Conservation (phyloP, 2,797 vertebrate genomes). For the Eulemur mongoz region DNA sequence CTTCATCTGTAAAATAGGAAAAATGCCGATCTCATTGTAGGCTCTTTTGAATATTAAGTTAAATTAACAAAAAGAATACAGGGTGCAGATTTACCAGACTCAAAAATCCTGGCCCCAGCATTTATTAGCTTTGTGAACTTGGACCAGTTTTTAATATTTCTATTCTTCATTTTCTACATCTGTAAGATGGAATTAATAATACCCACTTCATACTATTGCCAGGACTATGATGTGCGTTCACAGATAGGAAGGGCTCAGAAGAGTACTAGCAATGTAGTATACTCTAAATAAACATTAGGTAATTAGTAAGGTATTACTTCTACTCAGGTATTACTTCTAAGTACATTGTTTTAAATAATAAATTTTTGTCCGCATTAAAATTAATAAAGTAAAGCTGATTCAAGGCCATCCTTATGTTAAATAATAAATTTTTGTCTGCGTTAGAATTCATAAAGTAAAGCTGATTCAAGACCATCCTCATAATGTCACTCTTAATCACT, state of each 20-base stretch:
- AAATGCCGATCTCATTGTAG: background rate
- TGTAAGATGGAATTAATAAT: background rate
- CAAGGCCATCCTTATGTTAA: background rate
- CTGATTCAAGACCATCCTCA: background rate
- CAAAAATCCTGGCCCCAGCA: background rate
- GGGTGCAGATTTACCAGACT: background rate
- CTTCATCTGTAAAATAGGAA: background rate
- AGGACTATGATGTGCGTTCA: background rate
- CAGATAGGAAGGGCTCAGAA: background rate
- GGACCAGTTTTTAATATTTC: background rate
- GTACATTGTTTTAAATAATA: background rate
- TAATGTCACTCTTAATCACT: background rate
- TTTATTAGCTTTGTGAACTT: background rate
- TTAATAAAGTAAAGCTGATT: background rate
- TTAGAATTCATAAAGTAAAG: background rate
- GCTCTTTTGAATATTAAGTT: background rate
- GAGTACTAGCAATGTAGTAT: background rate
- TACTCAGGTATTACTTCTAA: background rate
- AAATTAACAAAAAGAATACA: background rate
- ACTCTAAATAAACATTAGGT: background rate
- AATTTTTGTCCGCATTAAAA: background rate
- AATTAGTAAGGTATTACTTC: background rate
- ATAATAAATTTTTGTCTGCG: background rate
- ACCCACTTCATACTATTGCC: background rate
- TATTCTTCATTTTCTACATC: background rate